These are phyloP conservation scores for zebrafish (Danio rerio) DNA, from an alignment of 2,113 vertebrate genomes.

Conservation along the genomic window DNA sequence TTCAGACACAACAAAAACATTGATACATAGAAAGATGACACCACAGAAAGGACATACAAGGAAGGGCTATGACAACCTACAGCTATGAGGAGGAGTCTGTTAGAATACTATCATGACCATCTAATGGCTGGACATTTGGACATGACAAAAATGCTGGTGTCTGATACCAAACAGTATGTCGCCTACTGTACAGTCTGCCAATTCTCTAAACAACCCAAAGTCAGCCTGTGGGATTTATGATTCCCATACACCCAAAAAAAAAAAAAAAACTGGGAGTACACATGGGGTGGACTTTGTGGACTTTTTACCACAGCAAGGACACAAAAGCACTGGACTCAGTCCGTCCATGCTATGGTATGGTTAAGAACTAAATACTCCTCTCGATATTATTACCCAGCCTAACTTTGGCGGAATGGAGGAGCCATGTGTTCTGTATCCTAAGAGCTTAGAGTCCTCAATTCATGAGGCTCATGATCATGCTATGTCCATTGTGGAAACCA, in stretches of 20 bases:
- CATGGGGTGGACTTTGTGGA: background rate
- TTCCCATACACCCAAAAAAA: no score
- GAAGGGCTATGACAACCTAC: no score
- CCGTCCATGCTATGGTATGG: background rate
- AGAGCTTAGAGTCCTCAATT: no score
- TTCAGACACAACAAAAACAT: no score
- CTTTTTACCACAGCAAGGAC: background rate
- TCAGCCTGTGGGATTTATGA: no score
- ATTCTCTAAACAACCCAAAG: no score
- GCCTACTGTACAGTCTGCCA: background rate
- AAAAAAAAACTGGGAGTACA: no score
- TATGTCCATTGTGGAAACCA: no score
- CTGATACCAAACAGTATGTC: background rate
- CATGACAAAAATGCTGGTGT: background rate
- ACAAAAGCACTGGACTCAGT: background rate
- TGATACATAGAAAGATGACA: no score
- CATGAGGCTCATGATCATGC: no score
- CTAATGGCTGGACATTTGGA: background rate
- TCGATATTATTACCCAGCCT: background rate
- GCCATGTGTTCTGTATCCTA: background rate
- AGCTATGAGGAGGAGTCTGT: background rate
- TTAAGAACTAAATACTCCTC: background rate
- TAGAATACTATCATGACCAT: conserved; percentile 13
- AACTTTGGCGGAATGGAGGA: background rate
- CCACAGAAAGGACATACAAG: no score